Evolutionary conservation across 2,888 invertebrate species (phyloP).

Genomic region (Lysandra coridon): DNA sequence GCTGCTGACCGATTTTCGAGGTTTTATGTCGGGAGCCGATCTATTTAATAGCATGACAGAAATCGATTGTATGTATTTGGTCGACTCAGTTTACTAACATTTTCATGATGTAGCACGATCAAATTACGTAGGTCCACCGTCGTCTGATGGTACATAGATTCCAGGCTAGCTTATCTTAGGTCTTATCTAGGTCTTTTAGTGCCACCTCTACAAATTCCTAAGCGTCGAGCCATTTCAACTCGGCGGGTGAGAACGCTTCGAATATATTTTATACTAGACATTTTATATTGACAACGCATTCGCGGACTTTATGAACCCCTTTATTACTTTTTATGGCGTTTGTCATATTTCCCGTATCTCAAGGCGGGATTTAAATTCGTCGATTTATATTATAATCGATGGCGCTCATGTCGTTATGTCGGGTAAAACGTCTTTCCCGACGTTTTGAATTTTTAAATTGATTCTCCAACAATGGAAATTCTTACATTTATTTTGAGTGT

Average conservation of each 20-base stretch:
- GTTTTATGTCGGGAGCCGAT: too few species aligned
- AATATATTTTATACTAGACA: conserved; percentile 54
- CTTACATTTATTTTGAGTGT: conserved; percentile 15
- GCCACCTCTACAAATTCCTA: conserved; percentile 36
- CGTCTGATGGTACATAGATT: too few species aligned
- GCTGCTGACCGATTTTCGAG: too few species aligned
- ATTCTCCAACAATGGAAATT: conserved; percentile 23
- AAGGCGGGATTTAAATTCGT: conserved; percentile 62
- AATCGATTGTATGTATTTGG: too few species aligned
- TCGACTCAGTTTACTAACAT: too few species aligned
- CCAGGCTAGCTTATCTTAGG: too few species aligned
- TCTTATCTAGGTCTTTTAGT: background rate
- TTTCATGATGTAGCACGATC: too few species aligned
- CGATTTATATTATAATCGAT: conserved; percentile 77
- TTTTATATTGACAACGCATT: conserved; percentile 62
- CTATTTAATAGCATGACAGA: too few species aligned
- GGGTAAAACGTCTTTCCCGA: conserved; percentile 19
- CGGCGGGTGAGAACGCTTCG: conserved; percentile 51
- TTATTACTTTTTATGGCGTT: conserved; percentile 70
- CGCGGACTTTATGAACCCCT: conserved; percentile 61
- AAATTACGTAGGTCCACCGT: too few species aligned
- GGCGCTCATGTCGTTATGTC: conserved; percentile 52
- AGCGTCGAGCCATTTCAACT: conserved; percentile 49
- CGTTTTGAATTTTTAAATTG: conserved; percentile 36
- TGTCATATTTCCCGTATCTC: conserved; percentile 59